phyloP scores from a whole-genome alignment of 2,113 vertebrate species.

The Symphodus melops region DNA sequence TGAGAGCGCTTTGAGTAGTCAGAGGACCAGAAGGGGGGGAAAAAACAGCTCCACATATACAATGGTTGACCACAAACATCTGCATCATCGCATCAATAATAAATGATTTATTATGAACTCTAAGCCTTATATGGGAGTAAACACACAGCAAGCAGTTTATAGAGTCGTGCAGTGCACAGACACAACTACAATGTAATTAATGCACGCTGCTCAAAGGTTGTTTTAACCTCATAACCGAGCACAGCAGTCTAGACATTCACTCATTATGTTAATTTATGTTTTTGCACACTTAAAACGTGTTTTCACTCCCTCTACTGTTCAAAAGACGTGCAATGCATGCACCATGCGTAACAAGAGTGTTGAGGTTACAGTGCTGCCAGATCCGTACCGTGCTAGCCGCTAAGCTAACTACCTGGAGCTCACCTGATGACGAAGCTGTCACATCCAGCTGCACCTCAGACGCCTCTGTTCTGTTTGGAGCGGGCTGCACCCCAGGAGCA shows the following conservation, averaged over 20 bases:
- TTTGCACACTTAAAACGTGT: background rate
- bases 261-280: background rate
- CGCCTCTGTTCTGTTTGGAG: constrained; percentile 17
- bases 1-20: no score
- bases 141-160: constrained; percentile 10
- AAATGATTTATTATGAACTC: background rate
- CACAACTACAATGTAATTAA: background rate
- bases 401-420: constrained; percentile 72
- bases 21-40: no score
- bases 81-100: background rate
- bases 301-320: background rate
- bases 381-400: constrained; percentile 33
- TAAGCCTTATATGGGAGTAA: background rate
- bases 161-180: background rate
- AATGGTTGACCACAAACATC: no score
- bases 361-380: no score
- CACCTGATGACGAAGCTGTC: constrained; percentile 81
- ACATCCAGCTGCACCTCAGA: constrained; percentile 74
- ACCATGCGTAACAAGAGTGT: background rate
- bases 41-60: no score
- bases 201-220: background rate
- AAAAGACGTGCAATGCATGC: background rate
- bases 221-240: constrained; percentile 33
- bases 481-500: constrained; percentile 4
- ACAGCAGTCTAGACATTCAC: constrained; percentile 1